These are phyloP conservation scores for Loriculus beryllinus DNA, from an alignment of 2,797 vertebrate genomes.

Conservation along the genomic window DNA sequence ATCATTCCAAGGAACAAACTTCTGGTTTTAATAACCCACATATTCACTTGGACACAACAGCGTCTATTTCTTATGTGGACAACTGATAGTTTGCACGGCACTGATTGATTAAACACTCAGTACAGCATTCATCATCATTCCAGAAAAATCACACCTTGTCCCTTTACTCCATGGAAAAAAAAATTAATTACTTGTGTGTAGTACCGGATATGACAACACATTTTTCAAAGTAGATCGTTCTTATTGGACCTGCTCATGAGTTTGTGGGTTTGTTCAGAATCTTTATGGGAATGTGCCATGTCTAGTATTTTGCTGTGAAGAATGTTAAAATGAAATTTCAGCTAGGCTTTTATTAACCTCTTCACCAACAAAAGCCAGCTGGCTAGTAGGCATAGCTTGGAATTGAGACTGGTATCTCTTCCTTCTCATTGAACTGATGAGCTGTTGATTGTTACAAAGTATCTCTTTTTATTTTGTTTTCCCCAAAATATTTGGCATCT, in stretches of 20 bases:
- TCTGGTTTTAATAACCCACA: neutral
- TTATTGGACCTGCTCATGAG: neutral
- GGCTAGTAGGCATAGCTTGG: neutral
- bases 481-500: neutral
- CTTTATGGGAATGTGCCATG: neutral
- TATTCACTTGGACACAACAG: neutral
- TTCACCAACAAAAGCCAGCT: neutral
- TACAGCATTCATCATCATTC: neutral
- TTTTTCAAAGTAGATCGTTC: neutral
- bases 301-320: neutral
- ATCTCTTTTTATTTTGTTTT: neutral
- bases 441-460: neutral
- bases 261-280: neutral
- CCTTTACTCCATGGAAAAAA: neutral
- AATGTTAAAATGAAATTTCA: neutral
- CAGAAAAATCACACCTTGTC: neutral
- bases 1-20: neutral
- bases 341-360: neutral
- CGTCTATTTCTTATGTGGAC: rapidly evolving
- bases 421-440: neutral
- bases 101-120: neutral
- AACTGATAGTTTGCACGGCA: neutral
- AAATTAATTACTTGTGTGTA: neutral
- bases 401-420: neutral
- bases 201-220: neutral